Evolutionary conservation across 92 coral and sea anemone genomes (phyloP).

Genomic region (Palythoa grandis): DNA sequence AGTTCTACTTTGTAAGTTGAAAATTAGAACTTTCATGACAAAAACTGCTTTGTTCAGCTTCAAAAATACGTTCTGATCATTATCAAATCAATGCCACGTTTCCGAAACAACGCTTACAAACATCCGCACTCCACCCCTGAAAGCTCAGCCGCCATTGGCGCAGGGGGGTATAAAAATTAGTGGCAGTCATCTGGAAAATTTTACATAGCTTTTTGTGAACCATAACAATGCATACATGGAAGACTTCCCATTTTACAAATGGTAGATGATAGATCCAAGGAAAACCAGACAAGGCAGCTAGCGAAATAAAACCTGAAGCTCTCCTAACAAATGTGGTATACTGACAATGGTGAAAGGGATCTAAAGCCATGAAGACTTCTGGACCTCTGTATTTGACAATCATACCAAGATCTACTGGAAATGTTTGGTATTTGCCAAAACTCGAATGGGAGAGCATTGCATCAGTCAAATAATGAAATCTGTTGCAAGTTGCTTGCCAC

Average conservation of each 20-base stretch:
- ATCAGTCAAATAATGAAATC: slow-evolving; percentile 56
- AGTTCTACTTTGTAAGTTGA: no score
- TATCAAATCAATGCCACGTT: no score
- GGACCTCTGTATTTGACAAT: slow-evolving; percentile 42
- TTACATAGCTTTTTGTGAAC: no score
- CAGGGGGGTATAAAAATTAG: no score
- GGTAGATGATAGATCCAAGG: slow-evolving; percentile 53
- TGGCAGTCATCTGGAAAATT: no score
- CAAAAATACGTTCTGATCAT: no score
- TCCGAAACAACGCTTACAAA: no score
- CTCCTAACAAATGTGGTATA: slow-evolving; percentile 55
- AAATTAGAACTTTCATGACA: no score
- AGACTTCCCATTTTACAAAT: slow-evolving; percentile 12
- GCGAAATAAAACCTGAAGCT: slow-evolving; percentile 12
- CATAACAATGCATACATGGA: slow-evolving; percentile 54
- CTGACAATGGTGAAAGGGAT: slow-evolving; percentile 60
- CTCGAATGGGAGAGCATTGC: slow-evolving; percentile 63
- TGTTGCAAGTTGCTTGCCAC: slow-evolving; percentile 49
- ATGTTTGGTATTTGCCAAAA: slow-evolving; percentile 60
- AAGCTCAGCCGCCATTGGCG: no score
- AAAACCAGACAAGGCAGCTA: slow-evolving; percentile 58
- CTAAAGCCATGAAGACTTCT: slow-evolving; percentile 39
- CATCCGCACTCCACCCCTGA: no score
- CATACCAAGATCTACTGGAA: background rate
- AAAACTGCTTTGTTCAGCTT: no score